Conservation (phyloP, 2,113 vertebrate genomes). For the Rutilus rutilus region DNA sequence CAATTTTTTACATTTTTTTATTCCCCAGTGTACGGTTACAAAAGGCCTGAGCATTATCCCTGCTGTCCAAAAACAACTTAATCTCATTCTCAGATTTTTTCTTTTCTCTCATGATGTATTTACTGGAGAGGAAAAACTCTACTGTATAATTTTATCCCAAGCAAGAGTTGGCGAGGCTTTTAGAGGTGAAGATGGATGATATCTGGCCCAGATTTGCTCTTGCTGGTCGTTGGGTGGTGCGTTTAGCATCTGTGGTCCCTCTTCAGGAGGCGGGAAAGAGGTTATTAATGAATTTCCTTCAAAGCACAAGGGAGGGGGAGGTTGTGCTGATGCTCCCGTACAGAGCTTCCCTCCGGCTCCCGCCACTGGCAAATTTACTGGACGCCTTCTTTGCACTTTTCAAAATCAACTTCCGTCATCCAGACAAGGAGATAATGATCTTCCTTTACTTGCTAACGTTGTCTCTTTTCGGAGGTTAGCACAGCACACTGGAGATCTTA, state of each 20-base stretch:
- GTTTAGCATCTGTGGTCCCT: constrained; percentile 50
- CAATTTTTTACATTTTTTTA: too few species aligned
- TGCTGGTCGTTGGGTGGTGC: constrained; percentile 58
- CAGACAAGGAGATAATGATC: constrained; percentile 64
- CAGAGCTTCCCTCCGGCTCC: constrained; percentile 24
- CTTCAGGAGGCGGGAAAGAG: constrained; percentile 21
- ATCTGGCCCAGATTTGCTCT: constrained; percentile 57
- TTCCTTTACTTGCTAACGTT: constrained; percentile 36
- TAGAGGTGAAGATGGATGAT: constrained; percentile 57
- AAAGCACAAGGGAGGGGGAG: constrained; percentile 12
- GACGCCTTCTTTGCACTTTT: constrained; percentile 61
- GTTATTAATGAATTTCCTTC: constrained; percentile 66
- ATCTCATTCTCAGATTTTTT: not conserved
- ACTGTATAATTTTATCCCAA: constrained; percentile 7
- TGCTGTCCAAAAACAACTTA: not conserved
- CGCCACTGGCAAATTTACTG: constrained; percentile 59
- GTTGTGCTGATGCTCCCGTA: constrained; percentile 64
- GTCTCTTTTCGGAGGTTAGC: constrained; percentile 49
- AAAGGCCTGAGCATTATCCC: not conserved
- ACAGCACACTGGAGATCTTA: constrained; percentile 34
- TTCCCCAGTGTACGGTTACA: not conserved
- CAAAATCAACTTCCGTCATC: constrained; percentile 51
- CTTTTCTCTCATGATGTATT: not conserved
- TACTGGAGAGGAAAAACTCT: not conserved
- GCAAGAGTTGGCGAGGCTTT: constrained; percentile 3